phyloP scores from a whole-genome alignment of 2,888 invertebrate genomes.

The Artemia sinica region DNA sequence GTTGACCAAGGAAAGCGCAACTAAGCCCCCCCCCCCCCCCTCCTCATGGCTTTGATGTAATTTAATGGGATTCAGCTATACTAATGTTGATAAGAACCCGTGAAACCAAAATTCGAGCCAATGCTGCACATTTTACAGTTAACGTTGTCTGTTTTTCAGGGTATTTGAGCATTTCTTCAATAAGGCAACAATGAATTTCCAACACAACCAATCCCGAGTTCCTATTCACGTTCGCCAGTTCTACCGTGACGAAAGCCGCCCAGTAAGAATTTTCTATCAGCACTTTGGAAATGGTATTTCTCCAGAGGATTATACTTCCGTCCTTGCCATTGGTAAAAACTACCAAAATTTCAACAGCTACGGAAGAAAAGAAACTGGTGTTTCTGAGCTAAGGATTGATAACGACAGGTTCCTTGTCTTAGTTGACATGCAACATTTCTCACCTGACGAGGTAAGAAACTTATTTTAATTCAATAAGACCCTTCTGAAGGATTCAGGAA shows the following conservation, averaged over 20 bases:
- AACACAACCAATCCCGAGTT: background rate
- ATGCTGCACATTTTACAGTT: too few species aligned
- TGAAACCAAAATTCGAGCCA: too few species aligned
- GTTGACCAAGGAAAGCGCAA: too few species aligned
- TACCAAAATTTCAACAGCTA: background rate
- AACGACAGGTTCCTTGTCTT: slow-evolving; percentile 3
- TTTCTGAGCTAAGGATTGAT: slow-evolving; percentile 10
- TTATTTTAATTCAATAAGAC: too few species aligned
- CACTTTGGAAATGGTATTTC: slow-evolving; percentile 5
- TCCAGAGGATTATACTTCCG: background rate
- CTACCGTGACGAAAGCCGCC: slow-evolving; percentile 6
- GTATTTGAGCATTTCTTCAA: too few species aligned
- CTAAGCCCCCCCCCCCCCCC: too few species aligned
- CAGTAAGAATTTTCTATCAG: background rate
- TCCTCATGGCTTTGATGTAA: too few species aligned
- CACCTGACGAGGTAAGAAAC: background rate
- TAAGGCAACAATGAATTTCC: background rate
- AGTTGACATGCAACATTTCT: background rate
- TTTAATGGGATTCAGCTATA: too few species aligned
- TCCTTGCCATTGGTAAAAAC: slow-evolving; percentile 3
- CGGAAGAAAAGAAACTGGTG: slow-evolving; percentile 5
- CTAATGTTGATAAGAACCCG: too few species aligned
- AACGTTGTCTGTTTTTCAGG: too few species aligned
- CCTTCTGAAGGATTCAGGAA: too few species aligned
- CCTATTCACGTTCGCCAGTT: slow-evolving; percentile 12